A percentile compares a stretch with the other conserved stretches of the same genome.
These are phyloP conservation scores for Pentalonia nigronervosa DNA, from an alignment of 1,140 invertebrate genomes.

Conservation along the genomic window DNA sequence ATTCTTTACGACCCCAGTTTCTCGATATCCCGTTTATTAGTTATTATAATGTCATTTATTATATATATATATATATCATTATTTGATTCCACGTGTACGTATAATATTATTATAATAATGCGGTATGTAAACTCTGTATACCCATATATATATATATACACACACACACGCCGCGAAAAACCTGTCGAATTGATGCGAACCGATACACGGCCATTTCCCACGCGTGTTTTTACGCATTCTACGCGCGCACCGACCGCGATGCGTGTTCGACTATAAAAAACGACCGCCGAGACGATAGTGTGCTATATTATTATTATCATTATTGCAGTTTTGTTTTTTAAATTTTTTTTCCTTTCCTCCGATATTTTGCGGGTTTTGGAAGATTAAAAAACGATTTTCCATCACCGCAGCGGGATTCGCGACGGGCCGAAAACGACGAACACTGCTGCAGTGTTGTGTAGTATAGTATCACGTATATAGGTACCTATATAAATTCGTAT, in stretches of 20 bases:
- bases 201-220: not conserved
- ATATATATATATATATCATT: not conserved
- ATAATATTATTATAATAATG: not conserved
- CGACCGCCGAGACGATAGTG: not conserved
- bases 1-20: not conserved
- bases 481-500: not conserved
- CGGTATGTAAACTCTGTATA: not conserved
- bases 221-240: not conserved
- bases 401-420: not conserved
- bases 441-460: too few relatives aligned
- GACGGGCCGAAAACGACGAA: not conserved
- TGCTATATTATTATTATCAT: too few relatives aligned
- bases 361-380: too few relatives aligned
- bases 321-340: not conserved
- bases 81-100: not conserved
- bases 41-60: not conserved
- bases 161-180: not conserved
- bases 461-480: too few relatives aligned
- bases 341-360: not conserved
- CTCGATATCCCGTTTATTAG: not conserved
- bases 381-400: conserved; percentile 51
- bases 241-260: not conserved
- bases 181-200: not conserved
- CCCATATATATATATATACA: not conserved
- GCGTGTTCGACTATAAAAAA: not conserved